phyloP scores from a whole-genome alignment of 2,797 vertebrate species.

The Ptychadena robeensis region DNA sequence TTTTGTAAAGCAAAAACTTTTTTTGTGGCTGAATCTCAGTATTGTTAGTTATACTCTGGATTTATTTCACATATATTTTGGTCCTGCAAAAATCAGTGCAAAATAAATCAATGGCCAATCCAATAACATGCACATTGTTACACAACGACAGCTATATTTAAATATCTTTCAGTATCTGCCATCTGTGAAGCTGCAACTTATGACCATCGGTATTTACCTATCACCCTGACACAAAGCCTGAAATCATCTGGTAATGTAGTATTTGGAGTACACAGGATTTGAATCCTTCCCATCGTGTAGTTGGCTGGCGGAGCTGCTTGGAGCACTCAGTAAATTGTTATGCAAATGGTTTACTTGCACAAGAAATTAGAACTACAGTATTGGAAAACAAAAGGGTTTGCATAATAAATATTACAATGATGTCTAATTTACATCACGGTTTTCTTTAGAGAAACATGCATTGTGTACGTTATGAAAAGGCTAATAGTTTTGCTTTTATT shows the following conservation, averaged over 20 bases:
- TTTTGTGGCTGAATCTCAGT: not conserved
- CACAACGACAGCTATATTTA: not conserved
- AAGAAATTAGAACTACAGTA: slow-evolving; percentile 15
- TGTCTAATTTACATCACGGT: not conserved
- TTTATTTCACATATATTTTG: not conserved
- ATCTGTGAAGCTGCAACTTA: not conserved
- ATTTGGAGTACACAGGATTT: slow-evolving; percentile 8
- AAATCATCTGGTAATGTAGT: not conserved
- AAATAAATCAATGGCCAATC: not conserved
- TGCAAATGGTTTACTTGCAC: slow-evolving; percentile 39
- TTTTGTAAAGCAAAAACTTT: not conserved
- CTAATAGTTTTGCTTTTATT: not conserved
- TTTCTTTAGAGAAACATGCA: slow-evolving; percentile 6
- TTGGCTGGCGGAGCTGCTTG: slow-evolving; percentile 23
- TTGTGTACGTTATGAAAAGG: not conserved
- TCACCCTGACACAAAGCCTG: slow-evolving; percentile 8
- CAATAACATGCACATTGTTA: not conserved
- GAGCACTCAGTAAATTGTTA: slow-evolving; percentile 25
- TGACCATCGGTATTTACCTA: slow-evolving; percentile 13
- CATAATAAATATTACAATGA: slow-evolving; percentile 13
- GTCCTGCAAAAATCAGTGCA: not conserved
- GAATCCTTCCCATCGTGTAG: not conserved
- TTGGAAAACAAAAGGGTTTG: slow-evolving; percentile 7
- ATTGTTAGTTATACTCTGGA: not conserved
- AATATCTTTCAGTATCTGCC: not conserved